Percentiles rank a stretch among this genome's conserved stretches.
phyloP scores from a whole-genome alignment of 37 sponge, comb jelly and placozoan species.

The Diacarnus erythraeanus region DNA sequence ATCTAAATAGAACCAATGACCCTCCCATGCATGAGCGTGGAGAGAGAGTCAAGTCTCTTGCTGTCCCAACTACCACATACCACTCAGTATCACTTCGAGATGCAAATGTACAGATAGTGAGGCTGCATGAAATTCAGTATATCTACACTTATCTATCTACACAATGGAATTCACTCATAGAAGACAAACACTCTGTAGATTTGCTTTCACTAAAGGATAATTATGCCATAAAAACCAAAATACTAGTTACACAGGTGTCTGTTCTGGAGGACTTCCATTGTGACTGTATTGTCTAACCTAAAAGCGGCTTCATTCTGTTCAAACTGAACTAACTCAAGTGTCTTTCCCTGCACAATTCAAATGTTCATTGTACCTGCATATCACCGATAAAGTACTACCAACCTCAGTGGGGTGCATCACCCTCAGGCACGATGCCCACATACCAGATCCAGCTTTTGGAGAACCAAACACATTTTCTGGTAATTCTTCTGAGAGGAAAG shows the following conservation, averaged over 20 bases:
- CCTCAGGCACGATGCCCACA: constrained; percentile 94
- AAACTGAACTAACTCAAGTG: constrained; percentile 84
- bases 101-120: constrained; percentile 85
- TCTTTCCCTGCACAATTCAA: constrained; percentile 64
- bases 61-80: constrained; percentile 93
- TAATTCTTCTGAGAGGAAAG: constrained; percentile 84
- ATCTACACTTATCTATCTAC: neutral
- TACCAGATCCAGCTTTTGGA: constrained; percentile 88
- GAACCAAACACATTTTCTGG: constrained; percentile 90
- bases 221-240: no score
- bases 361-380: neutral
- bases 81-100: constrained; percentile 72
- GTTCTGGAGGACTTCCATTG: no score
- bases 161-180: neutral
- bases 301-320: constrained; percentile 97
- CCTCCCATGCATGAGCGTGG: constrained; percentile 83
- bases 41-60: constrained; percentile 67
- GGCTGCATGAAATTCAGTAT: constrained; percentile 25
- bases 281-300: no score
- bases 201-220: no score
- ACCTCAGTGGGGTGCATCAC: constrained; percentile 92
- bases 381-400: neutral
- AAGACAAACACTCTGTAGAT: neutral
- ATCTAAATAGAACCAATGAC: constrained; percentile 68
- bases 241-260: no score